Conservation (phyloP, 2,113 vertebrate species). For the Anoplopoma fimbria region DNA sequence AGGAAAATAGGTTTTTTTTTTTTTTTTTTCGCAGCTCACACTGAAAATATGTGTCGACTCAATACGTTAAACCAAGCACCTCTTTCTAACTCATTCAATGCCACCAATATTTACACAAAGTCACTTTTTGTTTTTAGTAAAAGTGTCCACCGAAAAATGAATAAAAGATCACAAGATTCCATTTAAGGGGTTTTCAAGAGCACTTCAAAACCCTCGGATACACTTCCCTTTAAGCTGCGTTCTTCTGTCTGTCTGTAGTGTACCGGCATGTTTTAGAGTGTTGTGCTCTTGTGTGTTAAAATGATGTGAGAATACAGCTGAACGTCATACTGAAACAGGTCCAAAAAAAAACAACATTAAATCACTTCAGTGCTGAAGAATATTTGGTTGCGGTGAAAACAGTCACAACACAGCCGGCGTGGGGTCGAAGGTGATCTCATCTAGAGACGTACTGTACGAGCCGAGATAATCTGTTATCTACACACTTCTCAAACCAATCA, state of each 20-base stretch:
- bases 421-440: background rate
- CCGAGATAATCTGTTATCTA: slow-evolving; percentile 20
- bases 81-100: slow-evolving; percentile 28
- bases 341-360: background rate
- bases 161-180: slow-evolving; percentile 28
- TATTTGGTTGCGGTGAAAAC: slow-evolving; percentile 46
- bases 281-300: background rate
- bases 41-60: background rate
- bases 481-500: slow-evolving; percentile 55
- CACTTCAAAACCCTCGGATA: slow-evolving; percentile 50
- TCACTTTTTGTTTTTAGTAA: slow-evolving; percentile 14
- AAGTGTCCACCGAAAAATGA: slow-evolving; percentile 36
- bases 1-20: background rate
- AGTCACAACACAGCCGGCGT: slow-evolving; percentile 40
- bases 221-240: slow-evolving; percentile 50
- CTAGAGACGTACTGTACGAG: slow-evolving; percentile 14
- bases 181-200: slow-evolving; percentile 30
- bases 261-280: background rate
- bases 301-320: background rate
- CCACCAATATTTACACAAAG: slow-evolving; percentile 31
- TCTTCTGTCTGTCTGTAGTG: background rate
- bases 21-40: background rate
- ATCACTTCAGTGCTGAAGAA: slow-evolving; percentile 5
- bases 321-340: background rate
- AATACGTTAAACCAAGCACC: slow-evolving; percentile 3